Conservation (phyloP, 2,888 invertebrate genomes). For the Microctonus brassicae region DNA sequence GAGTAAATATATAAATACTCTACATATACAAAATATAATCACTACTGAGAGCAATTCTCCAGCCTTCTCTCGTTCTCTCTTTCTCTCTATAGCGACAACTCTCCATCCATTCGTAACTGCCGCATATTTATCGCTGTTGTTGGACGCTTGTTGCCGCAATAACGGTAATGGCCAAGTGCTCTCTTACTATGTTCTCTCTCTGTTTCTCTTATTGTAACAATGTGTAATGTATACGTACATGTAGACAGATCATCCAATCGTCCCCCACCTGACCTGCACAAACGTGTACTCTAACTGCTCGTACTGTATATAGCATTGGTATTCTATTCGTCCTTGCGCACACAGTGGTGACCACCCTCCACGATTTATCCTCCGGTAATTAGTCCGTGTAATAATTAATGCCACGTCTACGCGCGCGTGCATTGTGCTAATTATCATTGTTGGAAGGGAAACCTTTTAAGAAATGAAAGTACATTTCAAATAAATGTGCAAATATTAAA, state of each 20-base stretch:
- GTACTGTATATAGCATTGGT: conserved; percentile 37
- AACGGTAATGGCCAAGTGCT: conserved; percentile 66
- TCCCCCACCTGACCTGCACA: conserved; percentile 24
- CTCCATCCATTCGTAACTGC: conserved; percentile 41
- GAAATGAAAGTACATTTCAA: conserved; percentile 70
- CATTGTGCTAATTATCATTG: conserved; percentile 69
- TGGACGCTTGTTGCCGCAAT: conserved; percentile 68
- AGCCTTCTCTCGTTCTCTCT: conserved; percentile 3
- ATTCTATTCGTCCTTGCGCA: conserved; percentile 7
- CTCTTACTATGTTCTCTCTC: conserved; percentile 36
- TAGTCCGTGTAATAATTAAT: conserved; percentile 69
- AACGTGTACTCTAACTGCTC: conserved; percentile 6
- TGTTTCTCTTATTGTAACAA: not conserved
- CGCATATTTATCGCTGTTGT: conserved; percentile 67
- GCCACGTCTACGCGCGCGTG: conserved; percentile 55
- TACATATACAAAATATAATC: not conserved
- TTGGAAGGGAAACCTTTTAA: conserved; percentile 67
- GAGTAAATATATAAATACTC: no score
- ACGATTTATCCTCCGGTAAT: conserved; percentile 70
- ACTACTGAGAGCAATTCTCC: not conserved
- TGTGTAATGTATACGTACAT: no score
- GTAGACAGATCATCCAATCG: conserved; percentile 53
- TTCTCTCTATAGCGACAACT: conserved; percentile 1
- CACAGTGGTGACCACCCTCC: conserved; percentile 33
- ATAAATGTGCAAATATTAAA: conserved; percentile 64